These are phyloP conservation scores for Bos javanicus DNA, from an alignment of 2,113 vertebrate genomes.

Conservation along the genomic window DNA sequence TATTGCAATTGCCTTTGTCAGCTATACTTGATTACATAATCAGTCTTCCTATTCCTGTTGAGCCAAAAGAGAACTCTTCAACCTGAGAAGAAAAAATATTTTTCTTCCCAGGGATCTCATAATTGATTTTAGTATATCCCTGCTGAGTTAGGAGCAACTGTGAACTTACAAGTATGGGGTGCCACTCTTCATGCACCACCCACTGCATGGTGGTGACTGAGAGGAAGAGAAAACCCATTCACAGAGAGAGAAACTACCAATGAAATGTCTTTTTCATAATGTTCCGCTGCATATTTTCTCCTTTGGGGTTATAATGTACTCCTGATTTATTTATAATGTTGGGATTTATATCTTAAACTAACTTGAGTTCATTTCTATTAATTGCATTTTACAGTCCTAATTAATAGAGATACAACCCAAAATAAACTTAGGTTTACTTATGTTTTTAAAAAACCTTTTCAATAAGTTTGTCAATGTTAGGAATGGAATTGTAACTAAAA, in stretches of 20 bases:
- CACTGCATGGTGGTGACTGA: fast-evolving
- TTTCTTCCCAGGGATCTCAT: not conserved
- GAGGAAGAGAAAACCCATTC: not conserved
- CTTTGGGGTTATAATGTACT: not conserved
- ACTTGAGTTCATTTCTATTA: not conserved
- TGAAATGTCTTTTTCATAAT: not conserved
- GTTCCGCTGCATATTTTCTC: not conserved
- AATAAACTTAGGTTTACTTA: not conserved
- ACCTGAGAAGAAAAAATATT: not conserved
- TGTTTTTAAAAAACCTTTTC: not conserved
- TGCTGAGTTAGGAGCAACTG: not conserved
- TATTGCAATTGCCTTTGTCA: not conserved
- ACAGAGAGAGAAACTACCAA: not conserved
- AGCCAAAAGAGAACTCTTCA: not conserved
- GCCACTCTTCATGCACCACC: not conserved
- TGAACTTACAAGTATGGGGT: not conserved
- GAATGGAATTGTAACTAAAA: not conserved
- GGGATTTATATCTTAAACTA: not conserved
- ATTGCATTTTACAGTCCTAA: not conserved
- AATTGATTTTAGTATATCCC: not conserved
- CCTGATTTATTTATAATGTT: not conserved
- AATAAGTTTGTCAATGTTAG: not conserved
- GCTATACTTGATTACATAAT: not conserved
- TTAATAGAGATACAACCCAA: not conserved
- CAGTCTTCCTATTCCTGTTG: not conserved